Evolutionary conservation across 2,888 invertebrate species (phyloP), one percentile per base, ranked within the genome.

Genomic region (Hyalella azteca): DNA sequence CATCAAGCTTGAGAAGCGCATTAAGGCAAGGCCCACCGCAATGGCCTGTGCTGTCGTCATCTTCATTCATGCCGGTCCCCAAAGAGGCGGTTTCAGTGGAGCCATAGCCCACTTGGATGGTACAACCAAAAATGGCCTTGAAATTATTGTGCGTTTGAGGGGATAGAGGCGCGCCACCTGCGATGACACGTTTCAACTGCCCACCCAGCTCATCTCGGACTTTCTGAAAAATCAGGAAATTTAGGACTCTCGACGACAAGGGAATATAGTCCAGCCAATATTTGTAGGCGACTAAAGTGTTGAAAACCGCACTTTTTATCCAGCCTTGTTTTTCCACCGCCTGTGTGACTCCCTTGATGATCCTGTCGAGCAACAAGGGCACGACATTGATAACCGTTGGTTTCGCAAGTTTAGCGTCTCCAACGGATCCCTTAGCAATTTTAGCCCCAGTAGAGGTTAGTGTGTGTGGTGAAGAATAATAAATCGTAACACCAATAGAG

Each of bases 301-400:
- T 93, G 90, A 98, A 98, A 85, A 98, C 89, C 0, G 94, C 93
- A 88, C 93, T 92, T 80, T 93, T 92, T 82, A 97, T 90, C 73
- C 91, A 90, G 11, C 95, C 93, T 79, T 94, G 93, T 86, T 93
- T 93, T 77, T 92, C 91, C 78, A 98, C 95, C 88, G 96, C 96
- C 87, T 98, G 97, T 87, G 95, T 95, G 82, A 98, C 96, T 86
- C 94, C 96, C 89, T 98, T 99, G 87, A 96, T 96, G 87, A 98
- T 95, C 86, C 98, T 93, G 89, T 98, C 98, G 90, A 98, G 92
- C 86, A 98, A 97, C 77, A 97, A 90, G 82, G 98, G 98, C 60
- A 99, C 98, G 76, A 96, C 93, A 3, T 97, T 96, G 91, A 98
- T 93, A 87, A 97, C 93, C 2, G 97, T 97, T 4, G 98, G 98